Evolutionary conservation across 2,113 vertebrate genomes (phyloP), one percentile per base, ranked within the genome.

Genomic region (Python bivittatus): DNA sequence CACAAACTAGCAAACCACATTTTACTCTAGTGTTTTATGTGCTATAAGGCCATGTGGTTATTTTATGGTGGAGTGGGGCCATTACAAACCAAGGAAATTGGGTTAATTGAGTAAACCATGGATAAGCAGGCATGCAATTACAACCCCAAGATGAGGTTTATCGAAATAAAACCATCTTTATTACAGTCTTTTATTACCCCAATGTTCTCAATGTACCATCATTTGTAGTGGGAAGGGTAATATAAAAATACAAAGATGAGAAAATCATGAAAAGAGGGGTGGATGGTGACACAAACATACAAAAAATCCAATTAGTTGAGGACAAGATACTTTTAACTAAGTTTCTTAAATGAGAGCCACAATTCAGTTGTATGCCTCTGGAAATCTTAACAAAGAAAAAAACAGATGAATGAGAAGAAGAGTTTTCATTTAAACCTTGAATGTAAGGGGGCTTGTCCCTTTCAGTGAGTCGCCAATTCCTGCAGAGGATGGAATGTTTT

Each of bases 381-480:
- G 96, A 96, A 97, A 96, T 88, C 94, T 96, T 95, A 12, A 57
- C 95, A 92, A 96, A 96, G 94, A 90, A 95, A 97, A 96, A 97
- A 94, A 97, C 89, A n/a, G 0, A 88, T 94, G 88, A 93, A 90
- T 2, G 38, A 92, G 96, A 94, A 93, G 86, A 94, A 97, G 97
- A 97, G 97, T 96, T 97, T 97, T 97, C 97, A 97, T 97, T 97
- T 97, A 95, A 92, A 0, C 93, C 84, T 95, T 9, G 11, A 95
- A 94, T 96, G 96, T 95, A 95, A 97, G 96, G 91, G 86, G 92
- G 96, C 96, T 97, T 96, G 95, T 95, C 56, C 86, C 94, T 97
- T 96, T 98, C 97, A 97, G 97, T 97, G 97, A 96, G 96, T 94
- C 97, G 97, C 97, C 97, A 97, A 97, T 97, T 97, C 96, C 92